Evolutionary conservation across 1,140 invertebrate species (phyloP), one percentile per base, ranked within the genome.

Genomic region (Leptinotarsa undecemlineata): DNA sequence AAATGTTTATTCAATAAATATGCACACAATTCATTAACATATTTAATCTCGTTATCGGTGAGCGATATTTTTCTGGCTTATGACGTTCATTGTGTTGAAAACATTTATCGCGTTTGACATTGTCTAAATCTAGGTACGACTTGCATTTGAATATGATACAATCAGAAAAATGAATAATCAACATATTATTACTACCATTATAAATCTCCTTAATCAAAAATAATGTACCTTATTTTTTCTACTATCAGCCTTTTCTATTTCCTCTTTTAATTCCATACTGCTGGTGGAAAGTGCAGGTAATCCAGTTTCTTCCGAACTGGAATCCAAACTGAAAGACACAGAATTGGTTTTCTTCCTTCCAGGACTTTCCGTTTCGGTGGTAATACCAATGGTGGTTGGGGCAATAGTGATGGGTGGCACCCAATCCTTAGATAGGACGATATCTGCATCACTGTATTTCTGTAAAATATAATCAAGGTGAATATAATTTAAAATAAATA

Each of bases 391-490:
- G 75, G 90, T 88, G 71, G 89, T 88, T 60, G 92, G 90, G 64
- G 90, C 89, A 78, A 93, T 90, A 71, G 92, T 92, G 75, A 94
- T 90, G 14, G 93, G 93, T 73, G 94, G 93, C 67, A 94, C 92
- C 92, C 93, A 95, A 75, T 94, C 93, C 62, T 92, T 91, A 20
- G 92, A 93, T 77, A 94, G 87, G 61, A 95, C 92, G 80, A 95
- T 94, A 84, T 95, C 93, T 63, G 93, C 93, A 85, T 95, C 94
- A 76, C 92, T 94, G 85, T 94, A 94, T 74, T 80, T 80, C 77
- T 81, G 48, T 8, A 80, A 79, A 64, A 26, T 15, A 71, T 75
- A 19, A 51, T 33, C 26, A 33, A 33, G 6, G 1, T 33, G 26
- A 33, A 33, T 33, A 33, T 66, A 42, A 42, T 57, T 14, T 57